phyloP scores from a whole-genome alignment of 2,113 vertebrate species.

The Acrocephalus kingi region DNA sequence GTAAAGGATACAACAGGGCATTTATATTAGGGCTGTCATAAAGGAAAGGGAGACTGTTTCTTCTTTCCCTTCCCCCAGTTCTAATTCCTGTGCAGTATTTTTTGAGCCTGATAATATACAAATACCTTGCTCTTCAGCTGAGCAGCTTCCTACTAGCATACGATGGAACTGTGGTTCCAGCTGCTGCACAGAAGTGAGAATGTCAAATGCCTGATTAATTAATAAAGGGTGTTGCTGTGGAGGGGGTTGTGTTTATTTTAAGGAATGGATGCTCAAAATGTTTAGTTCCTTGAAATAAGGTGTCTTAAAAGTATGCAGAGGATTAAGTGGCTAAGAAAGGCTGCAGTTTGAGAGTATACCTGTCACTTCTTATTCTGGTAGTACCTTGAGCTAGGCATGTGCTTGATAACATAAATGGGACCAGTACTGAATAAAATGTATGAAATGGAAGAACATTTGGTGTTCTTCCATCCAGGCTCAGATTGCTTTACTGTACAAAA shows the following conservation, averaged over 20 bases:
- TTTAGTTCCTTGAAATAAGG: background rate
- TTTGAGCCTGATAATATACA: background rate
- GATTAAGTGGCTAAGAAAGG: background rate
- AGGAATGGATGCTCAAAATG: background rate
- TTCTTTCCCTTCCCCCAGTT: background rate
- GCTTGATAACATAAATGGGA: background rate
- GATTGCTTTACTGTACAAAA: background rate
- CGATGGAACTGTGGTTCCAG: background rate
- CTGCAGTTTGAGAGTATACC: background rate
- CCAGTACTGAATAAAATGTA: background rate
- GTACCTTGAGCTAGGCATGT: background rate
- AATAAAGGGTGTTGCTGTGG: background rate
- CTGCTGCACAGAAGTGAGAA: background rate
- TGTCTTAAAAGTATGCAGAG: background rate
- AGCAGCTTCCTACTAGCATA: background rate
- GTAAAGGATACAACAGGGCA: background rate
- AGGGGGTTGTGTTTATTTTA: background rate
- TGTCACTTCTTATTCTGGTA: slow-evolving; percentile 1
- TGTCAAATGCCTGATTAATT: background rate
- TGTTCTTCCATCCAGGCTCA: background rate
- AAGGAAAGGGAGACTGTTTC: background rate
- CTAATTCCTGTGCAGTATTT: background rate
- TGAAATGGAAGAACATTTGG: background rate
- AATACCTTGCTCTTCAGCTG: background rate
- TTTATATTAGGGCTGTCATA: background rate